Percentiles rank a stretch among this genome's conserved stretches.
phyloP scores from a whole-genome alignment of 2,113 vertebrate species.

The Lanius ludovicianus region DNA sequence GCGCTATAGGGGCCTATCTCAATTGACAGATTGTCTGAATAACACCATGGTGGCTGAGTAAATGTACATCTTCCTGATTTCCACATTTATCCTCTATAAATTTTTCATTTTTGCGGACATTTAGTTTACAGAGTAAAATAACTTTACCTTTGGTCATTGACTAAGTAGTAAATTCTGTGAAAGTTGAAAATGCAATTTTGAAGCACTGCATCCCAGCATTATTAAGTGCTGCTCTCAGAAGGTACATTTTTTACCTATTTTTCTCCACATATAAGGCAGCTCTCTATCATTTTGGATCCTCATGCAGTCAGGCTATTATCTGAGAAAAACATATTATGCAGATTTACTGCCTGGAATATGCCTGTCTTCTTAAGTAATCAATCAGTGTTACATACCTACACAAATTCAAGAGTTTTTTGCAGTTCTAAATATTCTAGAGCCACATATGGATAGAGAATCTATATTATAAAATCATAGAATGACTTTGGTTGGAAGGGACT shows the following conservation, averaged over 20 bases:
- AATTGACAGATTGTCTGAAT: neutral
- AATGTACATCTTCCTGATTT: neutral
- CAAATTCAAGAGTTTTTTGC: neutral
- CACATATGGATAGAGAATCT: neutral
- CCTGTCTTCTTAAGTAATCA: conserved; percentile 14
- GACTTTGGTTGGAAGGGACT: fast-evolving
- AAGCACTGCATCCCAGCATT: neutral
- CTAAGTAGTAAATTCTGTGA: neutral
- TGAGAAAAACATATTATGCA: neutral
- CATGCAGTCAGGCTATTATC: neutral
- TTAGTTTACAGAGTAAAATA: neutral
- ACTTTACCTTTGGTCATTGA: neutral
- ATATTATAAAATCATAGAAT: neutral
- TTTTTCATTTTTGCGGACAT: neutral
- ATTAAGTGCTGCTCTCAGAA: neutral
- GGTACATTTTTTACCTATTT: conserved; percentile 33
- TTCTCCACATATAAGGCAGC: neutral
- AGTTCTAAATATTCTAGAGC: neutral
- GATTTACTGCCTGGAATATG: neutral
- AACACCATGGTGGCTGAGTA: neutral
- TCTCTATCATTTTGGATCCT: conserved; percentile 11
- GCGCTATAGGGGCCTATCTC: neutral
- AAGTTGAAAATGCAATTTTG: neutral
- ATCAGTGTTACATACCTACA: neutral
- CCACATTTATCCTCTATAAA: neutral